Conservation (phyloP, 2,888 invertebrate species). For the Mythimna lalbum region DNA sequence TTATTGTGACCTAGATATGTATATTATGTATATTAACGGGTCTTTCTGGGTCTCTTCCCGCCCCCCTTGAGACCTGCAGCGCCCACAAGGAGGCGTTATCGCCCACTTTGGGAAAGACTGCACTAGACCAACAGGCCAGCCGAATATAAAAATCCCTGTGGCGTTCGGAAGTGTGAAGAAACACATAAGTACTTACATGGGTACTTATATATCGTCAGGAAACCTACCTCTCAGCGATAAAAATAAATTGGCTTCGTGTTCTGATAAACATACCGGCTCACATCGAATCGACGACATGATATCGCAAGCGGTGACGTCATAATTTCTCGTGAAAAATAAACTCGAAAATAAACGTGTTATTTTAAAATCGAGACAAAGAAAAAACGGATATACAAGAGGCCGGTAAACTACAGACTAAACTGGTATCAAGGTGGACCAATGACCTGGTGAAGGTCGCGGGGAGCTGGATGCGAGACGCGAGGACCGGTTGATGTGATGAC, state of each 20-base stretch:
- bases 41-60: too few species aligned
- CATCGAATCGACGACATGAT: conserved; percentile 26
- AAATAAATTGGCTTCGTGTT: conserved; percentile 55
- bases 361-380: conserved; percentile 24
- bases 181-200: background rate
- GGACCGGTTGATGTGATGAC: background rate
- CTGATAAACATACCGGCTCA: conserved; percentile 40
- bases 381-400: background rate
- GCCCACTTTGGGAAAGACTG: too few species aligned
- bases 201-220: conserved; percentile 33
- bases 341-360: conserved; percentile 27
- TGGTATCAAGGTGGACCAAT: conserved; percentile 24
- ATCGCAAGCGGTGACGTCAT: conserved; percentile 39
- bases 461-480: background rate
- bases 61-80: too few species aligned
- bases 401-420: conserved; percentile 3
- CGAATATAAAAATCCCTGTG: background rate
- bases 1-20: too few species aligned
- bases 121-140: background rate
- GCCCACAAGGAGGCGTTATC: too few species aligned
- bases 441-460: conserved; percentile 24
- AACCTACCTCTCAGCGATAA: conserved; percentile 48
- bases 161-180: conserved; percentile 1
- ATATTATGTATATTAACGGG: too few species aligned
- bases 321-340: conserved; percentile 11